A percentile compares a stretch with the other conserved stretches of the same genome.
These are phyloP conservation scores for Champsocephalus esox DNA, from an alignment of 2,797 vertebrate species.

Conservation along the genomic window DNA sequence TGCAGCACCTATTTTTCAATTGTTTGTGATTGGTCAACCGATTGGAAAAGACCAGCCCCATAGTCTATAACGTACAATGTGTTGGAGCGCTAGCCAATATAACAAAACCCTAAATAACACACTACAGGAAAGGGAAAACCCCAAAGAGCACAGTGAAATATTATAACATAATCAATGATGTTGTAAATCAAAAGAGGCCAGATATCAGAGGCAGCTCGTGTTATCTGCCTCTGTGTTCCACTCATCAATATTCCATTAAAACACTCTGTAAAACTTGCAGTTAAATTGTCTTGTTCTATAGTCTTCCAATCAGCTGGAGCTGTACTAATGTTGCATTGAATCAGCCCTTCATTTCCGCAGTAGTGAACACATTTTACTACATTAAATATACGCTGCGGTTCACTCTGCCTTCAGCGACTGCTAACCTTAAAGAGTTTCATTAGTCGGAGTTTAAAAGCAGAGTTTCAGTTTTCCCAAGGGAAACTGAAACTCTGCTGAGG, in stretches of 20 bases:
- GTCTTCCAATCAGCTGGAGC: slow-evolving; percentile 16
- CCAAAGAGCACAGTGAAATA: too few relatives aligned
- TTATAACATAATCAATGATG: background rate
- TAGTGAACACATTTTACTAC: background rate
- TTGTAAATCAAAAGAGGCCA: background rate
- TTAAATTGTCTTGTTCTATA: slow-evolving; percentile 25
- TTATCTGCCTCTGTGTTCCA: background rate
- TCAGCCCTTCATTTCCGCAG: slow-evolving; percentile 21
- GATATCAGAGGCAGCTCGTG: background rate
- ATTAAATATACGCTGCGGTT: slow-evolving; percentile 32
- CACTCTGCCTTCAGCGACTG: slow-evolving; percentile 30
- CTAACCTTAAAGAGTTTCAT: slow-evolving; percentile 44
- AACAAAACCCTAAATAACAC: too few relatives aligned
- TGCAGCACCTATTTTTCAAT: too few relatives aligned
- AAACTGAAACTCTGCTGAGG: background rate
- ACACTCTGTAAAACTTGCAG: slow-evolving; percentile 23
- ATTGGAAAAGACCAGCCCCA: too few relatives aligned
- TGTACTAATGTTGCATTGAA: slow-evolving; percentile 21
- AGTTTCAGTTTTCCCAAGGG: slow-evolving; percentile 8
- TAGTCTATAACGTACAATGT: too few relatives aligned
- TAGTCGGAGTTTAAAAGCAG: slow-evolving; percentile 33
- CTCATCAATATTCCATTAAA: slow-evolving; percentile 3
- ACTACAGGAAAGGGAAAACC: too few relatives aligned
- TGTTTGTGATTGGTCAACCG: too few relatives aligned
- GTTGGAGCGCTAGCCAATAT: too few relatives aligned